Base-by-base conservation (phyloP, 2,888 invertebrate genomes). In the Drosophila picticornis region DNA sequence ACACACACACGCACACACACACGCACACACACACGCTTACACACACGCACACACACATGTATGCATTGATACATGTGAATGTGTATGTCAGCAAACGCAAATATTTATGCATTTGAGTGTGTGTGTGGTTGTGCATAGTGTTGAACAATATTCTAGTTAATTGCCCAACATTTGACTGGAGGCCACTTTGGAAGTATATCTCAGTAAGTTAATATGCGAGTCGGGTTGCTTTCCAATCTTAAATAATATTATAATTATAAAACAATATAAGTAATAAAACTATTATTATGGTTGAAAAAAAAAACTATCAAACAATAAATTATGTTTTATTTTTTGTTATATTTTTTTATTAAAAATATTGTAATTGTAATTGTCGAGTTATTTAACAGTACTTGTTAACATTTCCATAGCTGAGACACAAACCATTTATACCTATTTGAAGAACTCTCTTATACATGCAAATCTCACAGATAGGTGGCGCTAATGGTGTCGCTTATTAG, bases 391-490 rank as follows among this genome's bases (percentile, higher is more conserved):
- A 16, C 2, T 29, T 19, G 11, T 29, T 40, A 38, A 55, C 25
- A 34, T 22, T 5, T 19, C 4, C 1, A 27, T 38, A 76, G 48
- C 36, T 2, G 1, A 32, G 58, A 56, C 65, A 40, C 19, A 13
- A 62, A 46, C 64, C 61, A 50, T 52, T 65, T 59, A 61, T 64
- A 22, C 70, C 79, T 38, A 68, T 53, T 68, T 31, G 0, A 1
- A 0, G 0, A 11, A 0, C n/a, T 19, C 61, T 71, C 65, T 75
- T 75, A 67, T 78, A 70, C 36, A 27, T 0, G 1, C 0, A 3
- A 7, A 27, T 16, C 6, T 32, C 4, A 38, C 51, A n/a, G 25
- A 34, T 58, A 77, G 77, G 64, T 51, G 77, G 74, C 77, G 77
- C 46, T 66, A 7, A 34, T 13, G 10, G 6, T 3, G 16, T 38